Evolutionary conservation across 2,797 vertebrate species (phyloP), one percentile per base, ranked within the genome.

Genomic region (Macroramphosus scolopax): DNA sequence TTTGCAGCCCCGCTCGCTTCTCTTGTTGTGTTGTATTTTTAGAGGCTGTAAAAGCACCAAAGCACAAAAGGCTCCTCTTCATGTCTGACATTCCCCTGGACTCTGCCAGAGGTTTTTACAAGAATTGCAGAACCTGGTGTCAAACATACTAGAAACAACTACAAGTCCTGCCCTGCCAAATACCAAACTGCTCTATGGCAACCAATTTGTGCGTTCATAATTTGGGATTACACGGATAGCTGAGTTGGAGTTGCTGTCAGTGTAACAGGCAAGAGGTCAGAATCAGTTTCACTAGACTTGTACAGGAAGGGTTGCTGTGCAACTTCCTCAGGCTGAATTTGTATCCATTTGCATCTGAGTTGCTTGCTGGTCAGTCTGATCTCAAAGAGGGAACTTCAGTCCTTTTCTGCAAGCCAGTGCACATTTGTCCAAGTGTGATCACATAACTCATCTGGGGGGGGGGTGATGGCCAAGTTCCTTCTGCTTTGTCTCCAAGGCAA

Each of bases 41-140:
- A 57, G 42, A 56, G 40, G 15, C 65, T 30, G 15, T 73, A 65
- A 60, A 75, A 71, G 62, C 34, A 58, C 51, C 34, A 24, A 65
- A 32, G 24, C 50, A 61, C 59, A 62, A 51, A 69, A 47, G 25
- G 30, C 45, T 62, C 33, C 54, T 70, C 39, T 50, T 78, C 52
- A 56, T 63, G 46, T 45, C 35, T 68, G 62, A 66, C 58, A 40
- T 59, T 54, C 26, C 33, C 20, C 44, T 33, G 22, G 37, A 47
- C 33, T 62, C 42, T 72, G 58, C 62, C 71, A 79, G 53, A 66
- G 47, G 51, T n/a, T 76, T 75, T 51, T 60, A 51, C 44, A 59
- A 52, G 41, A 60, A 60, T 45, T 37, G 5, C 57, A 68, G 54
- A 55, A 52, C 32, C 25, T 16, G 26, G 42, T 56, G 44, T 58